A percentile compares a stretch with the other conserved stretches of the same genome.
Conservation (phyloP, 2,797 vertebrate species). For the Paedocypris micromegethes region DNA sequence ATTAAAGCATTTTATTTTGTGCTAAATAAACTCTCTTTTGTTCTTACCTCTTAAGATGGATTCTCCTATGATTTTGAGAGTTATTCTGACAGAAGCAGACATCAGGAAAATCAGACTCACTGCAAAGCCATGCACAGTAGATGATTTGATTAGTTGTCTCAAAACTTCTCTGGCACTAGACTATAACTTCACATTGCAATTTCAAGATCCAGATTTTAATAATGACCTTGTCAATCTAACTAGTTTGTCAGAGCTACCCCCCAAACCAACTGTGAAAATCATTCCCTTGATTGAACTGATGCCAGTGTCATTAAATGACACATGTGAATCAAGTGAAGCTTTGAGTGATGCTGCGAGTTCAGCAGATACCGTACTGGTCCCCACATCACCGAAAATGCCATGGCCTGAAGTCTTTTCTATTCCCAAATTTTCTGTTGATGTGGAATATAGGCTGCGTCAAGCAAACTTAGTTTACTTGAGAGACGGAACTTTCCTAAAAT, state of each 20-base stretch:
- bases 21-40: not conserved
- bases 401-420: slow-evolving; percentile 5
- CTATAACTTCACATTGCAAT: slow-evolving; percentile 12
- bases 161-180: slow-evolving; percentile 25
- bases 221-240: slow-evolving; percentile 24
- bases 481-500: slow-evolving; percentile 18
- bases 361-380: slow-evolving; percentile 41
- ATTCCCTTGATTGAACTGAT: slow-evolving; percentile 9
- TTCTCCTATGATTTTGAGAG: slow-evolving; percentile 9
- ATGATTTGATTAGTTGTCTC: slow-evolving; percentile 25
- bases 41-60: not conserved
- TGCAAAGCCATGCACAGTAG: not conserved
- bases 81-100: slow-evolving; percentile 11
- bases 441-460: slow-evolving; percentile 25
- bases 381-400: not conserved
- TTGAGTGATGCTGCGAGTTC: slow-evolving; percentile 32
- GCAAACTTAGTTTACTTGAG: slow-evolving; percentile 12
- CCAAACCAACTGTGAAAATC: slow-evolving; percentile 24
- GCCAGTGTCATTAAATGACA: not conserved
- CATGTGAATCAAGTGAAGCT: slow-evolving; percentile 8
- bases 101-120: slow-evolving; percentile 8
- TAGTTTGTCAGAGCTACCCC: slow-evolving; percentile 5
- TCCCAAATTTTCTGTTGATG: slow-evolving; percentile 27
- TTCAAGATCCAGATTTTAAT: slow-evolving; percentile 23
- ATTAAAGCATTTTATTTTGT: not conserved